Evolutionary conservation across 2,888 invertebrate genomes (phyloP).

Genomic region (Polietes domitor): DNA sequence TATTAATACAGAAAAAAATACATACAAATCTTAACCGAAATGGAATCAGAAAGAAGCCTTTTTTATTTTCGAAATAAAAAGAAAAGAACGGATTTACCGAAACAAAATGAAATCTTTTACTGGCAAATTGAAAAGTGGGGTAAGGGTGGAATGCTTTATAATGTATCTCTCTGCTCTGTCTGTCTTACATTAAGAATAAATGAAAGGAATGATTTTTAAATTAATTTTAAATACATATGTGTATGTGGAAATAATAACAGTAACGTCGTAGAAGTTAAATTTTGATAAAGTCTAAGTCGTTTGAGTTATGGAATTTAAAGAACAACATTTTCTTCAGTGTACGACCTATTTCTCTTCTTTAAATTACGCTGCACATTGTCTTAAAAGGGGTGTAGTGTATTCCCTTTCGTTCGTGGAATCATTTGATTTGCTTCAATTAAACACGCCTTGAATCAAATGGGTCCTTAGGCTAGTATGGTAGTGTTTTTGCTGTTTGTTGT

Average conservation of each 20-base stretch:
- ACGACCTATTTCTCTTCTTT: constrained; percentile 20
- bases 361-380: constrained; percentile 57
- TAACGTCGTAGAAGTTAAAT: constrained; percentile 59
- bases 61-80: constrained; percentile 45
- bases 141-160: constrained; percentile 15
- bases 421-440: constrained; percentile 24
- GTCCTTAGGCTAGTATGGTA: constrained; percentile 67
- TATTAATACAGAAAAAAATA: constrained; percentile 64
- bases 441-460: constrained; percentile 45
- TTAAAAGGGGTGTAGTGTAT: constrained; percentile 38
- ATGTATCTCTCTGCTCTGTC: not conserved
- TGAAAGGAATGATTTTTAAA: constrained; percentile 34
- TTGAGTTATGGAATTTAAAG: constrained; percentile 50
- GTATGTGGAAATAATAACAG: constrained; percentile 20
- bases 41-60: constrained; percentile 43
- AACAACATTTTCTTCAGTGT: constrained; percentile 1
- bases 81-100: constrained; percentile 44
- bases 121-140: constrained; percentile 43
- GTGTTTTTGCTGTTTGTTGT: constrained; percentile 61
- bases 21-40: constrained; percentile 59
- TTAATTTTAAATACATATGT: constrained; percentile 48
- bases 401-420: constrained; percentile 43
- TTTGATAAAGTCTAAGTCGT: constrained; percentile 48
- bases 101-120: constrained; percentile 27
- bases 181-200: constrained; percentile 19